These are phyloP conservation scores for Cryptotis parvus DNA, from an alignment of 2,113 vertebrate species.

Conservation along the genomic window DNA sequence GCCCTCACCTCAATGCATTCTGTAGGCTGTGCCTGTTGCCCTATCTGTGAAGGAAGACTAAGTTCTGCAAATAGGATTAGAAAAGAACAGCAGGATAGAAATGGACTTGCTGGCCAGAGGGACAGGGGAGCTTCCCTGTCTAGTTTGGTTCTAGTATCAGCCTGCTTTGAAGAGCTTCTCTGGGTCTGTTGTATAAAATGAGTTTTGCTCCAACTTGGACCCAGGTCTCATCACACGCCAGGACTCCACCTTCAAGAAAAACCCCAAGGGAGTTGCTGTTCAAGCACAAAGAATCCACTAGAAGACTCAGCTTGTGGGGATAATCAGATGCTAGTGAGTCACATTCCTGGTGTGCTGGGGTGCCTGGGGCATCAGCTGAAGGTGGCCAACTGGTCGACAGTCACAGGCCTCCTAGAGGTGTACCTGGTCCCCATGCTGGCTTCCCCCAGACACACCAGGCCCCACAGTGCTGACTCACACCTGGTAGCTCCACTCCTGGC, in stretches of 20 bases:
- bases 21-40: too few relatives aligned
- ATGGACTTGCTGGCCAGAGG: background rate
- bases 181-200: too few relatives aligned
- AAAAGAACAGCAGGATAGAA: too few relatives aligned
- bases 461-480: background rate
- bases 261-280: background rate
- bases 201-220: too few relatives aligned
- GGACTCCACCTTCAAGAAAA: background rate
- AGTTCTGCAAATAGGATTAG: background rate
- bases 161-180: too few relatives aligned
- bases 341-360: background rate
- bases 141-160: too few relatives aligned
- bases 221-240: too few relatives aligned
- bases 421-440: background rate
- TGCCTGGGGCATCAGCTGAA: background rate
- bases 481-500: background rate
- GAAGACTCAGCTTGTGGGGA: background rate
- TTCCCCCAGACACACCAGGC: rapidly evolving
- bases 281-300: background rate
- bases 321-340: background rate
- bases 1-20: background rate
- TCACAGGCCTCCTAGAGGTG: background rate
- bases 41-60: too few relatives aligned
- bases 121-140: too few relatives aligned
- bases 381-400: rapidly evolving